These are phyloP conservation scores for Xestia rhomboidea DNA, from an alignment of 2,888 invertebrate species.

Conservation along the genomic window DNA sequence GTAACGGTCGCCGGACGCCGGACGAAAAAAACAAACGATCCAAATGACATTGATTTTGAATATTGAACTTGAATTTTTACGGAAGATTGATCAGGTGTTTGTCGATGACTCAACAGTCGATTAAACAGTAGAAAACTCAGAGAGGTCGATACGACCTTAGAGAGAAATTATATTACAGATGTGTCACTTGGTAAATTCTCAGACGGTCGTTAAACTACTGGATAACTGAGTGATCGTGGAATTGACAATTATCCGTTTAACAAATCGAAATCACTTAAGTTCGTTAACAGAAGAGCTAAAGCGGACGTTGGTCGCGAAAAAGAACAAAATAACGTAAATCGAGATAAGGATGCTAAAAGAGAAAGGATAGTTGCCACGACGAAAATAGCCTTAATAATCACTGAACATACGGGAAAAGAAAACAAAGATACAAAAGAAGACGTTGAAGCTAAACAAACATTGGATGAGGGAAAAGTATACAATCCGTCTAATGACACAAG, in stretches of 20 bases:
- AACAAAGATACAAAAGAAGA: conserved; percentile 48
- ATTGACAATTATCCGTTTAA: conserved; percentile 65
- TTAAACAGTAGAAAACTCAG: conserved; percentile 34
- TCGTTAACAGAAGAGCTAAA: conserved; percentile 60
- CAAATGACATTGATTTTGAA: conserved; percentile 81
- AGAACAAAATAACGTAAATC: conserved; percentile 30
- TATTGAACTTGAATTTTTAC: conserved; percentile 74
- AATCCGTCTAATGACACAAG: conserved; percentile 22
- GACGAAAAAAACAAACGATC: conserved; percentile 69
- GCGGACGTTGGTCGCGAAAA: conserved; percentile 46
- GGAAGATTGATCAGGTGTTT: conserved; percentile 66
- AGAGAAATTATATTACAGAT: conserved; percentile 44
- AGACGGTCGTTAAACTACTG: conserved; percentile 53
- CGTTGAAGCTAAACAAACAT: conserved; percentile 46
- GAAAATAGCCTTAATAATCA: conserved; percentile 42
- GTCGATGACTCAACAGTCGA: conserved; percentile 48
- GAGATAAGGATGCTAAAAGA: conserved; percentile 36
- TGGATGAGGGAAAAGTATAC: conserved; percentile 45
- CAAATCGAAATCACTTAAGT: conserved; percentile 65
- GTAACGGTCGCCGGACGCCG: conserved; percentile 77
- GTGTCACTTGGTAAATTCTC: conserved; percentile 48
- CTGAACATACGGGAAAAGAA: conserved; percentile 40
- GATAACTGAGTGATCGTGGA: conserved; percentile 59
- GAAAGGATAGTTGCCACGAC: conserved; percentile 37
- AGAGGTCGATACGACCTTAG: conserved; percentile 48